A percentile compares a stretch with the other conserved stretches of the same genome.
Evolutionary conservation across 2,113 vertebrate species (phyloP).

Genomic region (Chlamydotis undulata): DNA sequence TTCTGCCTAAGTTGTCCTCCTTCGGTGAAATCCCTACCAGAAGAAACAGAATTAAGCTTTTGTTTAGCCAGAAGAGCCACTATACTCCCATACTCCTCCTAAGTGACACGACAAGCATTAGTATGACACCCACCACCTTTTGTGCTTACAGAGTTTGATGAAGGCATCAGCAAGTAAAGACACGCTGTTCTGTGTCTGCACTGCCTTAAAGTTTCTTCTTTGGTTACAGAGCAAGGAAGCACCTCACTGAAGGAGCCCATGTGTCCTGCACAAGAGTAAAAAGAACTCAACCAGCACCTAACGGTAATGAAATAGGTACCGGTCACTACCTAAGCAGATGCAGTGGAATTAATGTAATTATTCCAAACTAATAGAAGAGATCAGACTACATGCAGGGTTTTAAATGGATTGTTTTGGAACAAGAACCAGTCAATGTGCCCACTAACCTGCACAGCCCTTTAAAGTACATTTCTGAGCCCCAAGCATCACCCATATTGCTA

Average conservation of each 20-base stretch:
- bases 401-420: background rate
- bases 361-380: background rate
- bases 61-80: background rate
- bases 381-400: background rate
- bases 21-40: background rate
- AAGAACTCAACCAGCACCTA: background rate
- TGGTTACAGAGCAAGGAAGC: background rate
- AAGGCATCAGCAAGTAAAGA: background rate
- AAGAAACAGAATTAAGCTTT: background rate
- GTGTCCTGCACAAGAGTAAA: background rate
- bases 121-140: background rate
- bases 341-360: background rate
- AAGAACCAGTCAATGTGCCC: background rate
- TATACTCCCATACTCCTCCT: background rate
- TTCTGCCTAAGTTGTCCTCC: background rate
- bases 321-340: background rate
- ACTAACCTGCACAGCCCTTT: background rate
- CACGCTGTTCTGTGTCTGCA: rapidly evolving
- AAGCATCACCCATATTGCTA: background rate
- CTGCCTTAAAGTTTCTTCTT: background rate
- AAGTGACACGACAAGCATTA: background rate
- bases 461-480: background rate
- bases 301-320: background rate
- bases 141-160: background rate
- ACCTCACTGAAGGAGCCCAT: background rate